A percentile compares a stretch with the other conserved stretches of the same genome.
Conservation (phyloP, 1,140 invertebrate species). For the Anthonomus grandis region DNA sequence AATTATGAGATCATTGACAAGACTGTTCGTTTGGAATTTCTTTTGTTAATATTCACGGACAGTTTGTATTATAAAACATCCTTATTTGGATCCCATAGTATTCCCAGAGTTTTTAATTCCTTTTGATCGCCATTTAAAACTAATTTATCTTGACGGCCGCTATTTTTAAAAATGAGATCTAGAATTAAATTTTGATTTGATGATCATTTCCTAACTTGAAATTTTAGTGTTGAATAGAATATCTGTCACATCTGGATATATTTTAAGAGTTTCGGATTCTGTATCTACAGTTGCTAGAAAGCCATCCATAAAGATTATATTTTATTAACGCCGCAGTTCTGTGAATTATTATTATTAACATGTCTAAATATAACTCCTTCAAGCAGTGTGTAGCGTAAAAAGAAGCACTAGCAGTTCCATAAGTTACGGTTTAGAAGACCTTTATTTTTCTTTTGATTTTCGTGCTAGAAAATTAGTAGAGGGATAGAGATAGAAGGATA, state of each 20-base stretch:
- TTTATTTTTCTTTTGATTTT: not conserved
- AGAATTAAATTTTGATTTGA: not conserved
- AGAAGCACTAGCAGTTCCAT: not conserved
- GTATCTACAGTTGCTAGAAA: too few relatives aligned
- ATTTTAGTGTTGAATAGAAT: not conserved
- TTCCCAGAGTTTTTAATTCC: not conserved
- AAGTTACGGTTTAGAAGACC: not conserved
- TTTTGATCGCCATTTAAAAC: not conserved
- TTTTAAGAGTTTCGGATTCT: too few relatives aligned
- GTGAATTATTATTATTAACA: not conserved
- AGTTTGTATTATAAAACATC: not conserved
- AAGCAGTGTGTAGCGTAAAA: constrained; percentile 2
- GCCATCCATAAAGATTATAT: not conserved
- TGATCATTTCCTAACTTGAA: not conserved
- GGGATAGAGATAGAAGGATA: too few relatives aligned
- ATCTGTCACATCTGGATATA: not conserved
- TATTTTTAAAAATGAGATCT: not conserved
- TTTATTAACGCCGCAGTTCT: not conserved
- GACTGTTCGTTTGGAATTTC: too few relatives aligned
- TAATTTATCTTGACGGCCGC: not conserved
- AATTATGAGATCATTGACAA: too few relatives aligned
- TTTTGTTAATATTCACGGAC: too few relatives aligned
- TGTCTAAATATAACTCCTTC: not conserved
- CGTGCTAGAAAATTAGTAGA: not conserved
- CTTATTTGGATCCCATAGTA: not conserved